Conservation (phyloP, 2,888 invertebrate species). For the Maniola hyperantus region DNA sequence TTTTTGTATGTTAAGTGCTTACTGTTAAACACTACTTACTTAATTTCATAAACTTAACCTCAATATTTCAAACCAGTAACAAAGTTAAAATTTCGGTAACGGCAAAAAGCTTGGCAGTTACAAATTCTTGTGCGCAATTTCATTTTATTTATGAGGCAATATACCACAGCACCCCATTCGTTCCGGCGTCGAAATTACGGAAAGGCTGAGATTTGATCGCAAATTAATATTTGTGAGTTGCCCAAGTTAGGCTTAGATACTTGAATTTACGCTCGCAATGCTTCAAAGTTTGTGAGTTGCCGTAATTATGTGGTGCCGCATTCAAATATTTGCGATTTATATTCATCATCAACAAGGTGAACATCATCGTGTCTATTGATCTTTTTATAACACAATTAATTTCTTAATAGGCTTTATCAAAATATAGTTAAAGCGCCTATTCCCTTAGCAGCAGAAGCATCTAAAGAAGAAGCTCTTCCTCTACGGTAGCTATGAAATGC, state of each 20-base stretch:
- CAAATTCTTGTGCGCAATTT: slow-evolving; percentile 59
- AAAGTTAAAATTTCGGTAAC: slow-evolving; percentile 22
- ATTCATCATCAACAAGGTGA: no score
- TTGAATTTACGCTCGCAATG: slow-evolving; percentile 36
- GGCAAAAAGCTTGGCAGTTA: slow-evolving; percentile 35
- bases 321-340: background rate
- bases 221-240: slow-evolving; percentile 43
- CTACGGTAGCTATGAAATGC: background rate
- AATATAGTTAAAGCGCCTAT: no score
- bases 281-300: slow-evolving; percentile 20
- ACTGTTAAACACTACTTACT: no score
- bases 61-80: slow-evolving; percentile 11
- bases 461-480: no score
- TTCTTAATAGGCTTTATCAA: no score
- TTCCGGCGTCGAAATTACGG: slow-evolving; percentile 36
- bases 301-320: slow-evolving; percentile 1
- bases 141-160: slow-evolving; percentile 53
- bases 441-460: no score
- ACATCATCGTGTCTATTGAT: no score
- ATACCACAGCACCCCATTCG: slow-evolving; percentile 37
- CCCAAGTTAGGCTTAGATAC: slow-evolving; percentile 31
- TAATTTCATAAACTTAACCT: background rate
- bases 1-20: no score
- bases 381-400: no score
- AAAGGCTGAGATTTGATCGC: slow-evolving; percentile 44